These are phyloP conservation scores for Macrotus californicus DNA, from an alignment of 2,113 vertebrate genomes.

Conservation along the genomic window DNA sequence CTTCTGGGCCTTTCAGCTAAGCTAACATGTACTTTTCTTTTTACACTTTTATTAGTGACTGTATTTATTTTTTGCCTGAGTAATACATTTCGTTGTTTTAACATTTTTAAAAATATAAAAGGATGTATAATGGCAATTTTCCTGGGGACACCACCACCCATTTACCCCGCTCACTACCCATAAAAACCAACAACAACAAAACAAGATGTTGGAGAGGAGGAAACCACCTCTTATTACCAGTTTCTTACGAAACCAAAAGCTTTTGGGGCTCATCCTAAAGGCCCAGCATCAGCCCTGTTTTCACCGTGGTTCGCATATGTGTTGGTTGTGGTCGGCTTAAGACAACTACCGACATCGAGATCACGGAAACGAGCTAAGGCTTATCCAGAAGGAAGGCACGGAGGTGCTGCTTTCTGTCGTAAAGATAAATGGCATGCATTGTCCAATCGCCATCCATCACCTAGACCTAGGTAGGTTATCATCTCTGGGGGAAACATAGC, in stretches of 20 bases:
- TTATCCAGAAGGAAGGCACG: neutral
- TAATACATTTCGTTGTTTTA: neutral
- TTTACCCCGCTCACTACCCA: neutral
- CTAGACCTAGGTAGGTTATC: neutral
- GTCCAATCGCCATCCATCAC: neutral
- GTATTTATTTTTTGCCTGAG: neutral
- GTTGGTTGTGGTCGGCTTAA: no score
- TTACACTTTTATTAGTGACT: neutral
- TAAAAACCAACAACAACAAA: neutral
- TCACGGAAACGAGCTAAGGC: neutral
- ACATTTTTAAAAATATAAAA: neutral
- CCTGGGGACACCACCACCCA: neutral
- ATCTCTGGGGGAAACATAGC: neutral
- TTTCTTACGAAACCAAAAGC: neutral
- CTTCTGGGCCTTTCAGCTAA: neutral
- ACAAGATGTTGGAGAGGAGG: neutral
- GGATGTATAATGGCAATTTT: neutral
- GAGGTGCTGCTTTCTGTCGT: neutral
- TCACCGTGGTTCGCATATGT: fast-evolving
- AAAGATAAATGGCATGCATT: neutral
- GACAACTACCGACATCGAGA: neutral
- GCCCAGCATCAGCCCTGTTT: fast-evolving
- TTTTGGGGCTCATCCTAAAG: neutral
- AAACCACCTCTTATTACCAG: no score
- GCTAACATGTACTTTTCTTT: neutral